Conservation (phyloP, 2,797 vertebrate species). For the Protosalanx chinensis region DNA sequence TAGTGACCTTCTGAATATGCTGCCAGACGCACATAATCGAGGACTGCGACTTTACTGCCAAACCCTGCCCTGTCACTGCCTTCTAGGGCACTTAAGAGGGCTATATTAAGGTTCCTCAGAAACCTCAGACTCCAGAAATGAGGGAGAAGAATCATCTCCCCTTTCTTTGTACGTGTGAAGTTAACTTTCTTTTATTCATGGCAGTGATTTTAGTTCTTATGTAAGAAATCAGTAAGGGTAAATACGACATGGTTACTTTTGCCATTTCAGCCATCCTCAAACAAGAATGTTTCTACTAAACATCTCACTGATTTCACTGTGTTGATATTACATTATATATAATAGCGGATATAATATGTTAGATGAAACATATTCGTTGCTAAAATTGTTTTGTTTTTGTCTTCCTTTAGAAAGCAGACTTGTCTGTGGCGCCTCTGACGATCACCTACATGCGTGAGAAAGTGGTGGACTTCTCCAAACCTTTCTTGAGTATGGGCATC, state of each 20-base stretch:
- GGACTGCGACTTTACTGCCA: conserved; percentile 31
- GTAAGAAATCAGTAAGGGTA: neutral
- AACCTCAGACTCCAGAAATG: conserved; percentile 4
- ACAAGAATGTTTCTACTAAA: neutral
- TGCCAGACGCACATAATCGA: conserved; percentile 54
- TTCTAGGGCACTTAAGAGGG: conserved; percentile 21
- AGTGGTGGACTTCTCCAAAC: conserved; percentile 96
- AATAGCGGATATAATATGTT: neutral
- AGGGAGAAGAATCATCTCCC: too few species aligned
- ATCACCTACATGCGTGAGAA: conserved; percentile 96
- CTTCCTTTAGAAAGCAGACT: conserved; percentile 85
- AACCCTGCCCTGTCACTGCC: conserved; percentile 26
- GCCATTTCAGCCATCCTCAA: neutral
- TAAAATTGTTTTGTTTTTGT: neutral
- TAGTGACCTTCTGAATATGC: conserved; percentile 73
- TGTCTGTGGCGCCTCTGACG: conserved; percentile 95
- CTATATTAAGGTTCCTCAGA: conserved; percentile 30
- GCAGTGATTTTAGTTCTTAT: neutral
- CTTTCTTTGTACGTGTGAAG: neutral
- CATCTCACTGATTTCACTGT: too few species aligned
- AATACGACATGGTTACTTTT: neutral
- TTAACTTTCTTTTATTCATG: neutral
- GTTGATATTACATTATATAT: too few species aligned
- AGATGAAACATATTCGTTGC: neutral
- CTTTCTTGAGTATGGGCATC: conserved; percentile 94